These are phyloP conservation scores for Mus spretus DNA, from an alignment of 2,797 vertebrate species.

Conservation along the genomic window DNA sequence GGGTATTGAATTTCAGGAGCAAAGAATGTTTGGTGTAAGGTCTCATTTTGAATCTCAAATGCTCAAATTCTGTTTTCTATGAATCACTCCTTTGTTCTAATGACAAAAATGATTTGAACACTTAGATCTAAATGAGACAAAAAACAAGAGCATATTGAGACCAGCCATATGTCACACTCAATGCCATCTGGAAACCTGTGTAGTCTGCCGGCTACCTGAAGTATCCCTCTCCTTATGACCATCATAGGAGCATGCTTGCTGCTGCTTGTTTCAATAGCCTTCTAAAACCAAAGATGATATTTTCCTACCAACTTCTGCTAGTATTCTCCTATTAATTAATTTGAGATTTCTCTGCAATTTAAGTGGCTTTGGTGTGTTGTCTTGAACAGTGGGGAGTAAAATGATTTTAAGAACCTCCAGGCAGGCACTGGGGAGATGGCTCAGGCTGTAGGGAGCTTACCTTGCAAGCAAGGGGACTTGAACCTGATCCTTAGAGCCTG, in stretches of 20 bases:
- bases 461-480: background rate
- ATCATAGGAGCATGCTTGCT: background rate
- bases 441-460: background rate
- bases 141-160: background rate
- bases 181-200: background rate
- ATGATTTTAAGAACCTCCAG: background rate
- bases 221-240: background rate
- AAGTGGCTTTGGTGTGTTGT: slow-evolving; percentile 9
- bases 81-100: background rate
- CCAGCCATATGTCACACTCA: background rate
- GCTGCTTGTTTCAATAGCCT: background rate
- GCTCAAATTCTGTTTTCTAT: background rate
- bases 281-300: slow-evolving; percentile 17
- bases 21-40: background rate
- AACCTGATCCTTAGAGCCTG: background rate
- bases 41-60: background rate
- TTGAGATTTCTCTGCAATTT: slow-evolving; percentile 11
- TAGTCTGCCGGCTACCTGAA: background rate
- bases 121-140: slow-evolving; percentile 7
- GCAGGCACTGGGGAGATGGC: too few relatives aligned
- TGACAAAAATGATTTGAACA: background rate
- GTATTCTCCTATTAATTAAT: slow-evolving; percentile 37
- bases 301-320: background rate
- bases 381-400: background rate
- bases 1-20: background rate